A percentile compares a stretch with the other conserved stretches of the same genome.
Conservation (phyloP, 2,888 invertebrate genomes). For the Noctua janthina region DNA sequence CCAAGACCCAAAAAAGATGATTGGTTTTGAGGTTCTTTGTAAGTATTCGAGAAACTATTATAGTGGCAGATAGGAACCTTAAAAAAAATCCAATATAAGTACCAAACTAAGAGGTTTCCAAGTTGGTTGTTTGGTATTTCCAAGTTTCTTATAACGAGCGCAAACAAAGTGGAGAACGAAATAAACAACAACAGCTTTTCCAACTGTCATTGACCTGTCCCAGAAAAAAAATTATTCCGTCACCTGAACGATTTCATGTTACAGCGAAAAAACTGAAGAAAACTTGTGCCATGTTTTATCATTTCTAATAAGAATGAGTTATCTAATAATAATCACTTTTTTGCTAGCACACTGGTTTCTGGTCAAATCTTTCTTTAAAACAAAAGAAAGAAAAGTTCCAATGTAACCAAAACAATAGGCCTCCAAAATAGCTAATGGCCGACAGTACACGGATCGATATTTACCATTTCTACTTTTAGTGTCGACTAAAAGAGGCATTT, state of each 20-base stretch:
- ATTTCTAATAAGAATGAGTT: constrained; percentile 11
- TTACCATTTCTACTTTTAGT: constrained; percentile 85
- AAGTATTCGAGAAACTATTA: neutral
- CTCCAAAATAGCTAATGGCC: constrained; percentile 78
- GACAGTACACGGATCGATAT: constrained; percentile 85
- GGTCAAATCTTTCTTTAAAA: neutral
- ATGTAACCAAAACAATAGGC: constrained; percentile 59
- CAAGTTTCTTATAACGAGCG: neutral
- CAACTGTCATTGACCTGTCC: neutral
- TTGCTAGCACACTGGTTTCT: neutral
- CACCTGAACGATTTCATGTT: neutral
- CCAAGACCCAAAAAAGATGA: constrained; percentile 35
- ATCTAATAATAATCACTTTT: neutral
- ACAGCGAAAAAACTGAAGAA: neutral
- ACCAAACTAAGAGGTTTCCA: neutral
- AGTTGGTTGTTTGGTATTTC: too few relatives aligned
- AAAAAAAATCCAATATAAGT: neutral
- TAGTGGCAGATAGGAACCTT: neutral
- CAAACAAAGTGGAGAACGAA: neutral
- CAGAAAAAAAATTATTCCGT: neutral
- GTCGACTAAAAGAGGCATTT: constrained; percentile 86
- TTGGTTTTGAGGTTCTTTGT: neutral
- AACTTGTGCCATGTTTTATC: neutral
- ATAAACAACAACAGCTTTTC: constrained; percentile 10
- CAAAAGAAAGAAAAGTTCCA: neutral